phyloP scores from a whole-genome alignment of 1,140 invertebrate genomes.

The Cecropterus lyciades region DNA sequence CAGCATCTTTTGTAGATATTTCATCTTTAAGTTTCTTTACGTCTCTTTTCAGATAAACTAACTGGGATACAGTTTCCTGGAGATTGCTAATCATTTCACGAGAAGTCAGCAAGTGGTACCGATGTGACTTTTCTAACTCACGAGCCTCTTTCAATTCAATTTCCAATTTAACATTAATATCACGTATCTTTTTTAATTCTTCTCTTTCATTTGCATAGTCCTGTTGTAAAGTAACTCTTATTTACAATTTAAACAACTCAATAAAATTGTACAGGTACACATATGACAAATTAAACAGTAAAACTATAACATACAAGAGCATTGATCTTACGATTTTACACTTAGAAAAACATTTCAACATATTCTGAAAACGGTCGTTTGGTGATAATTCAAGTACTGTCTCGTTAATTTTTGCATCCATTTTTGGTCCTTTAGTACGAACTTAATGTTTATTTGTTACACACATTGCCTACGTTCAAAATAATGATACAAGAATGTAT shows the following conservation, averaged over 20 bases:
- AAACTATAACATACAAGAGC: too few relatives aligned
- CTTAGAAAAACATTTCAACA: slow-evolving; percentile 60
- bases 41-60: slow-evolving; percentile 76
- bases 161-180: slow-evolving; percentile 66
- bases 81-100: slow-evolving; percentile 78
- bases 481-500: too few relatives aligned
- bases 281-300: too few relatives aligned
- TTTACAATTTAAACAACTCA: not conserved
- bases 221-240: slow-evolving; percentile 39
- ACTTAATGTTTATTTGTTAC: too few relatives aligned
- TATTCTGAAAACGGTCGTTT: slow-evolving; percentile 56
- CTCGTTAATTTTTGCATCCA: slow-evolving; percentile 9
- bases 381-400: not conserved
- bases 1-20: slow-evolving; percentile 58
- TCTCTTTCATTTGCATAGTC: slow-evolving; percentile 61
- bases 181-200: slow-evolving; percentile 60
- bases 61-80: slow-evolving; percentile 75
- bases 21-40: slow-evolving; percentile 72
- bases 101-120: slow-evolving; percentile 65
- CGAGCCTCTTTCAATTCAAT: slow-evolving; percentile 63
- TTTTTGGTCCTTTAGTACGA: slow-evolving; percentile 18
- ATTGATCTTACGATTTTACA: slow-evolving; percentile 76
- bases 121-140: slow-evolving; percentile 73
- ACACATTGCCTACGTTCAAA: too few relatives aligned
- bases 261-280: too few relatives aligned